Evolutionary conservation across 2,797 vertebrate genomes (phyloP).

Genomic region (Pangasius sanitwongsei): DNA sequence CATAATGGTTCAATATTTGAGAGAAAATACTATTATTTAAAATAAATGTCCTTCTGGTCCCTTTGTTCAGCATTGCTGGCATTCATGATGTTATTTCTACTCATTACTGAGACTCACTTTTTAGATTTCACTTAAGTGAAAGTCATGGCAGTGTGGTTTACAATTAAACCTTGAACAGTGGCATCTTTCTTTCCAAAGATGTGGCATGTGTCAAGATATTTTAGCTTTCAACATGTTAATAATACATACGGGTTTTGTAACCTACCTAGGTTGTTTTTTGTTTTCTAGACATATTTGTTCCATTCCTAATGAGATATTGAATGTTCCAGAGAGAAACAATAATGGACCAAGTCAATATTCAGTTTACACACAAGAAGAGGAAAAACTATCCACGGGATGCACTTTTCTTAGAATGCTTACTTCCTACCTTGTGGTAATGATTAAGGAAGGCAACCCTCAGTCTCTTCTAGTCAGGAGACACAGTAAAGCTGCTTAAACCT

Average conservation of each 20-base stretch:
- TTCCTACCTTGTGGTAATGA: conserved; percentile 36
- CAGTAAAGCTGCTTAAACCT: conserved; percentile 56
- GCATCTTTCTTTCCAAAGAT: background rate
- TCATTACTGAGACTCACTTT: background rate
- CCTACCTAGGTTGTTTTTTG: too few relatives aligned
- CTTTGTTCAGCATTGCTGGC: background rate
- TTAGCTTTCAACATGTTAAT: background rate
- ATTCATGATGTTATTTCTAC: conserved; percentile 8
- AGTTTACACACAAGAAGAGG: background rate
- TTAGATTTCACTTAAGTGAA: background rate
- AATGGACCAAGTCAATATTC: conserved; percentile 1
- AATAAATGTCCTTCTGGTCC: background rate
- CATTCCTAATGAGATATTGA: background rate
- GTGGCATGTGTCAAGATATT: background rate
- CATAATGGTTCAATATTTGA: background rate
- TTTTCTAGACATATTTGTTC: background rate
- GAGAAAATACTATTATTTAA: background rate
- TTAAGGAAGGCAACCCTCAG: conserved; percentile 24
- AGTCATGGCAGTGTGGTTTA: background rate
- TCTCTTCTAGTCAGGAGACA: conserved; percentile 40
- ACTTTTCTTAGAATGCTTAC: conserved; percentile 27
- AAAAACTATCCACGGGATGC: conserved; percentile 13
- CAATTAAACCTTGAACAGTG: background rate
- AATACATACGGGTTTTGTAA: background rate
- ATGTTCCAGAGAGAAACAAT: background rate